Base-by-base conservation (phyloP, 2,113 vertebrate species). In the Peromyscus polionotus region DNA sequence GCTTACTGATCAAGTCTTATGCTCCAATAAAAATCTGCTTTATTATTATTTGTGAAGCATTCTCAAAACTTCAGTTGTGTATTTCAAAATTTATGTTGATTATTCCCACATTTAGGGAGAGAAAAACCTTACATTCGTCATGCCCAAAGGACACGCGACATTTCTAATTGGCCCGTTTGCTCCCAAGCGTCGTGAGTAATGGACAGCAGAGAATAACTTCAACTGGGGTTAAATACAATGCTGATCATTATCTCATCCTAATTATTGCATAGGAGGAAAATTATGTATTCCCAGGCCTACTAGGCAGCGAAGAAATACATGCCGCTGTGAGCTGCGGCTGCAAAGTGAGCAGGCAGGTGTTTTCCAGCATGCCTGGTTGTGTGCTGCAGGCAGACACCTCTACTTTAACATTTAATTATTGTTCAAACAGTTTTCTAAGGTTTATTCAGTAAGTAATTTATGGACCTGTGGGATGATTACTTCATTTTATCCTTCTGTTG, bases 161-260 rank as follows among this genome's bases (percentile, higher is more conserved):
- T 94, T 95, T 97, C 92, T 91, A 93, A 98, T 90, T 83, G 87
- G 89, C 92, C 90, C 54, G 95, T 95, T 96, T 97, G 65, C 85
- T 91, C 90, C 54, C 83, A 86, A 73, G 80, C 67, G 92, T 92
- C 94, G 90, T 48, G 79, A 94, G 75, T 80, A 95, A 94, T 12
- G 59, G 61, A 33, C 59, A 86, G 70, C 45, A 94, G n/a, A 81
- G 59, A 91, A 81, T 33, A 63, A 93, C 91, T 95, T 94, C 28
- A 33, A 88, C n/a, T 85, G 80, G 70, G 63, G 96, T 97, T 97
- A 97, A 97, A 93, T 96, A 96, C 91, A 96, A 97, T 96, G 95
- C 84, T 97, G 96, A 91, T 97, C 70, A 94, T 96, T 91, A 67
- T 93, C 87, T 96, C 93, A 77, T 13, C 94, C 88, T 61, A 97